Percentiles rank a stretch among this genome's conserved stretches.
phyloP scores from a whole-genome alignment of 2,797 vertebrate genomes.

The Australoheros facetus region DNA sequence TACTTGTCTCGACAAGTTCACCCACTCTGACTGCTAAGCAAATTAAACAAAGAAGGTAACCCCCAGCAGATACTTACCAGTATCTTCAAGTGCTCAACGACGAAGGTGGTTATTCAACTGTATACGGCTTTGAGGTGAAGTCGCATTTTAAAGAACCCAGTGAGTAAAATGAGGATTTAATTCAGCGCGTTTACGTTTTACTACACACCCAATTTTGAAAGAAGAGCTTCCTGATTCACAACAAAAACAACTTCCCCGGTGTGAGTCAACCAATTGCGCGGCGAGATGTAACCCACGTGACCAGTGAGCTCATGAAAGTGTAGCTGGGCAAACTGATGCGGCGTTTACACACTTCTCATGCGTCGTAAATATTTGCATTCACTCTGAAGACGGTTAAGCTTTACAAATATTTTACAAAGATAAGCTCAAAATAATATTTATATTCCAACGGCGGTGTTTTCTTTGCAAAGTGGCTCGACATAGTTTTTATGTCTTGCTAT shows the following conservation, averaged over 20 bases:
- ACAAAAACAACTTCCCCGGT: slow-evolving; percentile 72
- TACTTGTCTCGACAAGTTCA: slow-evolving; percentile 56
- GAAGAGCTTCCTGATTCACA: slow-evolving; percentile 67
- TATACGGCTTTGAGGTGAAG: neutral
- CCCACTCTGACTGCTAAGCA: neutral
- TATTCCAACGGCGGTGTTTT: neutral
- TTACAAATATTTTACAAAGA: neutral
- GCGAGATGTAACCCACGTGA: slow-evolving; percentile 64
- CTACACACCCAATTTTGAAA: slow-evolving; percentile 44
- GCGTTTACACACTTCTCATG: neutral
- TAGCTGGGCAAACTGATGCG: slow-evolving; percentile 69
- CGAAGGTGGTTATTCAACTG: neutral
- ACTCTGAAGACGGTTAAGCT: neutral
- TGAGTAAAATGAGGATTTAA: neutral
- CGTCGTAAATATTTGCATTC: slow-evolving; percentile 1
- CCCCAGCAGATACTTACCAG: slow-evolving; percentile 36
- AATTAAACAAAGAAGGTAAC: slow-evolving; percentile 66
- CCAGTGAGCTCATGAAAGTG: slow-evolving; percentile 44
- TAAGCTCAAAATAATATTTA: neutral
- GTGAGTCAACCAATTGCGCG: slow-evolving; percentile 61
- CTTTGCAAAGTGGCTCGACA: neutral
- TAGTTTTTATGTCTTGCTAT: neutral
- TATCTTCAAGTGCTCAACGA: neutral
- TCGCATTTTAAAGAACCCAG: neutral
- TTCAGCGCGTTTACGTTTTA: neutral